A percentile compares a stretch with the other conserved stretches of the same genome.
These are phyloP conservation scores for Heterodera filipjevi DNA, from an alignment of 2,888 invertebrate genomes.

Conservation along the genomic window DNA sequence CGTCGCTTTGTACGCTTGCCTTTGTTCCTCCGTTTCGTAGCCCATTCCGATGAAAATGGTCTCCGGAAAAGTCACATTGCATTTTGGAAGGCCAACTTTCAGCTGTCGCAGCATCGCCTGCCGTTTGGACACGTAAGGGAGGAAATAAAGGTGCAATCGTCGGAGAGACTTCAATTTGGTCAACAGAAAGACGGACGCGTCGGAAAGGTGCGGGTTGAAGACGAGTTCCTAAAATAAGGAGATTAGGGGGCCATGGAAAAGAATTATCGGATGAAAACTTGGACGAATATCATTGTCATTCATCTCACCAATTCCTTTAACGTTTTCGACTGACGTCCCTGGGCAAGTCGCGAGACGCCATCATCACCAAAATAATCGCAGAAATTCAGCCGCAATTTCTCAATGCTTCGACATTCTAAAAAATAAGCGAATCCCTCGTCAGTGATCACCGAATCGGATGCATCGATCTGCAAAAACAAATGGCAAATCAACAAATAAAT, in stretches of 20 bases:
- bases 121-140: conserved; percentile 55
- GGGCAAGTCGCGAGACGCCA: conserved; percentile 51
- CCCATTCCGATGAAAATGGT: conserved; percentile 53
- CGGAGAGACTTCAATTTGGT: conserved; percentile 47
- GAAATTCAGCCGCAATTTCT: conserved; percentile 57
- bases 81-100: conserved; percentile 53
- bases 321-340: conserved; percentile 50
- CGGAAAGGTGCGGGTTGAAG: conserved; percentile 54
- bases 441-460: conserved; percentile 59
- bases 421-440: conserved; percentile 61
- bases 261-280: too few species aligned
- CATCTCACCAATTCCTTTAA: conserved; percentile 51
- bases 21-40: conserved; percentile 43
- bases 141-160: conserved; percentile 57
- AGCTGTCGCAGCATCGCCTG: conserved; percentile 54
- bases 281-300: too few species aligned
- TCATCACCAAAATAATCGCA: conserved; percentile 63
- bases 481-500: not conserved
- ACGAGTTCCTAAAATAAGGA: conserved; percentile 52
- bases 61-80: conserved; percentile 58
- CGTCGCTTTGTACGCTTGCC: not conserved
- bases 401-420: conserved; percentile 49
- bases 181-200: conserved; percentile 54
- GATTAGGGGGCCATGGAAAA: too few species aligned
- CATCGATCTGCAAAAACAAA: conserved; percentile 49